Percentiles rank a stretch among this genome's conserved stretches.
phyloP scores from a whole-genome alignment of 2,113 vertebrate species.

The Heterocephalus glaber region DNA sequence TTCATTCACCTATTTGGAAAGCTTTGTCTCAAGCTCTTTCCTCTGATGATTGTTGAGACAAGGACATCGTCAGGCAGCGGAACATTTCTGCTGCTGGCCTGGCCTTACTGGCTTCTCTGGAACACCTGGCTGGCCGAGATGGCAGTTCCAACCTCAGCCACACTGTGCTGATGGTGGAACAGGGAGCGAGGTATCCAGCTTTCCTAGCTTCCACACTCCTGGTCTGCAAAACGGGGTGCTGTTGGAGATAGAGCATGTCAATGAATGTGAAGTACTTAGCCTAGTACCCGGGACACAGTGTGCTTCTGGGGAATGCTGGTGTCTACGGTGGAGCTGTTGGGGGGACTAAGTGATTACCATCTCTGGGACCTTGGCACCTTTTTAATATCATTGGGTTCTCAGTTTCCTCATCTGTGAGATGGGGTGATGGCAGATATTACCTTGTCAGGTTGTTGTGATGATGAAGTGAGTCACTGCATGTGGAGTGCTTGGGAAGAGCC shows the following conservation, averaged over 20 bases:
- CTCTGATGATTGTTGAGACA: background rate
- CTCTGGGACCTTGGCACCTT: too few species aligned
- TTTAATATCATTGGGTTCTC: background rate
- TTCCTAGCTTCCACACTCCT: background rate
- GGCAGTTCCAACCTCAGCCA: background rate
- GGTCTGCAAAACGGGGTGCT: background rate
- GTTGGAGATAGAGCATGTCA: fast-evolving
- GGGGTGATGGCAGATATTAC: background rate
- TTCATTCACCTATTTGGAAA: background rate
- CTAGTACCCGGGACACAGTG: background rate
- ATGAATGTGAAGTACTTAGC: background rate
- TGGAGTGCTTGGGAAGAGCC: background rate
- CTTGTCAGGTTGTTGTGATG: background rate
- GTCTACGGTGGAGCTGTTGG: background rate
- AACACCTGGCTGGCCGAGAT: background rate
- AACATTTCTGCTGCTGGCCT: background rate
- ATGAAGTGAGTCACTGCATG: background rate
- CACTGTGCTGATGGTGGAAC: background rate
- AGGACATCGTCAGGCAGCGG: background rate
- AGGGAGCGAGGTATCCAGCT: background rate
- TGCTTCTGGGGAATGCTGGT: background rate
- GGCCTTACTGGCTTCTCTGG: background rate
- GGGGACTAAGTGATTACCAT: background rate
- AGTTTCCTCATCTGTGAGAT: background rate
- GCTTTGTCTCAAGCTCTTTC: background rate